Conservation (phyloP, 1,140 invertebrate species). For the Medauroidea extradentata region DNA sequence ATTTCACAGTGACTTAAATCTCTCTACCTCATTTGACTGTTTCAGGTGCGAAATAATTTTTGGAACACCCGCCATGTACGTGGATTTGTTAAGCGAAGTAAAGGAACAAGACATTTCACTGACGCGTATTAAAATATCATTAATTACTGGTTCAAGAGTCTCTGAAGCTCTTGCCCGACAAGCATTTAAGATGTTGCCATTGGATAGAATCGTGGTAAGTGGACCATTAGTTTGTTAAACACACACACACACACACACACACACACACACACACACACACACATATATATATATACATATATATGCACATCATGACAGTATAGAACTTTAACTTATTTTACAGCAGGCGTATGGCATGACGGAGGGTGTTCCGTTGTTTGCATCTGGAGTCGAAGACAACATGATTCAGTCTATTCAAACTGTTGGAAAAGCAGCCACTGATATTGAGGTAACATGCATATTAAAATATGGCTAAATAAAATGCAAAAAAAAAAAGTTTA, state of each 20-base stretch:
- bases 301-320: background rate
- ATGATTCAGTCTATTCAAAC: conserved; percentile 61
- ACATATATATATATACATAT: background rate
- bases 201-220: conserved; percentile 49
- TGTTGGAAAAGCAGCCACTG: conserved; percentile 73
- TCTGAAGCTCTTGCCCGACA: conserved; percentile 65
- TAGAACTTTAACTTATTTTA: background rate
- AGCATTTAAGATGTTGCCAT: conserved; percentile 49
- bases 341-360: conserved; percentile 85
- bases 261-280: too few relatives aligned
- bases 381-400: conserved; percentile 55
- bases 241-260: too few relatives aligned
- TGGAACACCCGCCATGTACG: conserved; percentile 96
- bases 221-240: background rate
- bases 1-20: too few relatives aligned
- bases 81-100: conserved; percentile 62
- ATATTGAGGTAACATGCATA: conserved; percentile 76
- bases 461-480: too few relatives aligned
- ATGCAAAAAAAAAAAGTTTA: too few relatives aligned
- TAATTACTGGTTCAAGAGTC: conserved; percentile 72
- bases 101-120: background rate
- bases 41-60: conserved; percentile 71
- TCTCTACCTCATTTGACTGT: too few relatives aligned
- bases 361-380: conserved; percentile 68
- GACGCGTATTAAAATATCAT: conserved; percentile 48